These are phyloP conservation scores for Crematogaster levior DNA, from an alignment of 2,888 invertebrate genomes.

Conservation along the genomic window DNA sequence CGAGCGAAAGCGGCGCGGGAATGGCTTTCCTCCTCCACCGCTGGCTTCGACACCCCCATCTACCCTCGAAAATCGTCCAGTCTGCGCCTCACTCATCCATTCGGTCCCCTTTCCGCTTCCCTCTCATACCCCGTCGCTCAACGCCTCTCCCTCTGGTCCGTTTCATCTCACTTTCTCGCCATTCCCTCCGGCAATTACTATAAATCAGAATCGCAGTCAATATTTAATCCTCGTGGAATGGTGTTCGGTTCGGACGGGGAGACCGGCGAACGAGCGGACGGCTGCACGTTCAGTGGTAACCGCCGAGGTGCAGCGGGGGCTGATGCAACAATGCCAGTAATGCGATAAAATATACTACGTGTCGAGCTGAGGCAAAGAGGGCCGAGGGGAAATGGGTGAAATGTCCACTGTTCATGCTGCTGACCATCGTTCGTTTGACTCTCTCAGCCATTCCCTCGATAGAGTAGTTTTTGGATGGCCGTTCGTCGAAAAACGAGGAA, in stretches of 20 bases:
- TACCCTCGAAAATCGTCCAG: conserved; percentile 69
- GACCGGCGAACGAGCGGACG: conserved; percentile 62
- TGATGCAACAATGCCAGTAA: conserved; percentile 83
- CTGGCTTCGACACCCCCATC: conserved; percentile 46
- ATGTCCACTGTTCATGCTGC: conserved; percentile 73
- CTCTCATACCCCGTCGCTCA: conserved; percentile 35
- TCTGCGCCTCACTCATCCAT: conserved; percentile 65
- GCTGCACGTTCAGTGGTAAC: conserved; percentile 61
- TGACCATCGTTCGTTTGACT: conserved; percentile 72
- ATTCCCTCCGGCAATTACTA: conserved; percentile 83
- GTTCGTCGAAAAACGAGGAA: conserved; percentile 67
- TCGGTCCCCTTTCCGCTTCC: conserved; percentile 63
- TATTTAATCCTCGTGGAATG: conserved; percentile 85
- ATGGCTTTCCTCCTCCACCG: conserved; percentile 74
- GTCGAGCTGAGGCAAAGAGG: conserved; percentile 66
- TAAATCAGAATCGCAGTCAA: conserved; percentile 85
- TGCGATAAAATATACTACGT: conserved; percentile 83
- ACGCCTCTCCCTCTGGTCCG: conserved; percentile 59
- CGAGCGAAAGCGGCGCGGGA: conserved; percentile 78
- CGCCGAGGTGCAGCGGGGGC: conserved; percentile 69
- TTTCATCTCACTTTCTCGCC: conserved; percentile 68
- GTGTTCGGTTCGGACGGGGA: conserved; percentile 73
- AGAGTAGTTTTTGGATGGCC: conserved; percentile 64
- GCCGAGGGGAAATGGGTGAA: conserved; percentile 68
- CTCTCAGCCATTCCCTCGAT: conserved; percentile 65